phyloP scores from a whole-genome alignment of 2,888 invertebrate genomes.

The Trachelus stipa region DNA sequence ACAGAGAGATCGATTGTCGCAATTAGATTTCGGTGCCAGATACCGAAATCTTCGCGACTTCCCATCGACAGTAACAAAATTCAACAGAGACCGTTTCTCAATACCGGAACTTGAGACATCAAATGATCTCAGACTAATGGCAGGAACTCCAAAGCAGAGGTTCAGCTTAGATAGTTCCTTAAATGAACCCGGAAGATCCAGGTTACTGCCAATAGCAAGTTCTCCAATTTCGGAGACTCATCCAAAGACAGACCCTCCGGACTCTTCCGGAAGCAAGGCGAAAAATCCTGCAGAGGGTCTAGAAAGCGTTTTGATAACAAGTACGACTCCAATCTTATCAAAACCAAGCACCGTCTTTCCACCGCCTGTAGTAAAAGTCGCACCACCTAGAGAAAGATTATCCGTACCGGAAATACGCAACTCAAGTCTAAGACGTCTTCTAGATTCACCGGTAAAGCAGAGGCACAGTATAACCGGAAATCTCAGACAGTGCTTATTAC shows the following conservation, averaged over 20 bases:
- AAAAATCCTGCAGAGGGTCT: conserved; percentile 45
- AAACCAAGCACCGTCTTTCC: not conserved
- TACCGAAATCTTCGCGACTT: conserved; percentile 44
- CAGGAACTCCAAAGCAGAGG: conserved; percentile 59
- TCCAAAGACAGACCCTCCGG: conserved; percentile 2
- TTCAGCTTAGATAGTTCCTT: conserved; percentile 58
- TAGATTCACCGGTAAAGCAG: conserved; percentile 58
- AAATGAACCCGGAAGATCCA: conserved; percentile 42
- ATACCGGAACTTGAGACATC: conserved; percentile 60
- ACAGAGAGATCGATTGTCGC: conserved; percentile 53
- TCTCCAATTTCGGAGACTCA: conserved; percentile 57
- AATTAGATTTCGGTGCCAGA: conserved; percentile 55
- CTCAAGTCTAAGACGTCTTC: conserved; percentile 53
- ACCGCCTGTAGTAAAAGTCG: conserved; percentile 10
- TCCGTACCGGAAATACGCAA: conserved; percentile 61
- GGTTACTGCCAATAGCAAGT: conserved; percentile 57
- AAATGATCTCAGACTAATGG: conserved; percentile 56
- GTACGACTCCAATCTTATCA: conserved; percentile 54
- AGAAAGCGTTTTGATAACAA: conserved; percentile 52
- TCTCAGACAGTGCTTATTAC: conserved; percentile 41
- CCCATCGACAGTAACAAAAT: conserved; percentile 36
- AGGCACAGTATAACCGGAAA: conserved; percentile 59
- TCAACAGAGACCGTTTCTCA: conserved; percentile 59
- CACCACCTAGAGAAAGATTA: conserved; percentile 52
- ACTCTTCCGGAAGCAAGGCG: conserved; percentile 7